phyloP scores from a whole-genome alignment of 2,797 vertebrate genomes.

The Chaetophractus vellerosus region DNA sequence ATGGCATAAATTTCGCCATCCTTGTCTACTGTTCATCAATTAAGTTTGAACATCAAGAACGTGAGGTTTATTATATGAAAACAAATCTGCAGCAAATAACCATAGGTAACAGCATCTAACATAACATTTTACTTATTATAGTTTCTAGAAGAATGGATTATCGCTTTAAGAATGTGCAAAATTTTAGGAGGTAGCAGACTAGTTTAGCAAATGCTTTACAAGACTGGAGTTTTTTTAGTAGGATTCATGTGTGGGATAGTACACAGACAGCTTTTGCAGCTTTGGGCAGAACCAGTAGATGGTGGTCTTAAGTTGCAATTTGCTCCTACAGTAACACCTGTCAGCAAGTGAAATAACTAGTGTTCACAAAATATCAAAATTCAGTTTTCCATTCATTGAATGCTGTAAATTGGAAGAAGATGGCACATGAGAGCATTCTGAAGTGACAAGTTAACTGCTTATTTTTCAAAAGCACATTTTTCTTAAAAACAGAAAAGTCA shows the following conservation, averaged over 20 bases:
- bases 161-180: slow-evolving; percentile 8
- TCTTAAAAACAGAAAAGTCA: slow-evolving; percentile 23
- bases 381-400: slow-evolving; percentile 44
- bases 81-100: slow-evolving; percentile 1
- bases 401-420: background rate
- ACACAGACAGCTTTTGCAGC: slow-evolving; percentile 70
- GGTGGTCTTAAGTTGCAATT: slow-evolving; percentile 85
- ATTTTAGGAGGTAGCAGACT: background rate
- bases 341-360: slow-evolving; percentile 8
- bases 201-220: slow-evolving; percentile 32
- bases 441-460: background rate
- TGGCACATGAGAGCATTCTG: background rate
- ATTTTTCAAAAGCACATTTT: slow-evolving; percentile 38
- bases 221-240: background rate
- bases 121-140: background rate
- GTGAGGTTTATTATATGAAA: background rate
- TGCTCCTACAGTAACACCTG: slow-evolving; percentile 74
- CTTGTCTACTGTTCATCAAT: background rate
- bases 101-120: background rate
- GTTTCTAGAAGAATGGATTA: slow-evolving; percentile 31
- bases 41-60: slow-evolving; percentile 35
- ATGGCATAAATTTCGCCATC: slow-evolving; percentile 18
- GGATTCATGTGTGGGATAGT: background rate
- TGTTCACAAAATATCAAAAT: slow-evolving; percentile 54
- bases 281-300: slow-evolving; percentile 84